Percentiles rank a stretch among this genome's conserved stretches.
These are phyloP conservation scores for Propithecus deckenii DNA, from an alignment of 2,797 vertebrate genomes.

Conservation along the genomic window DNA sequence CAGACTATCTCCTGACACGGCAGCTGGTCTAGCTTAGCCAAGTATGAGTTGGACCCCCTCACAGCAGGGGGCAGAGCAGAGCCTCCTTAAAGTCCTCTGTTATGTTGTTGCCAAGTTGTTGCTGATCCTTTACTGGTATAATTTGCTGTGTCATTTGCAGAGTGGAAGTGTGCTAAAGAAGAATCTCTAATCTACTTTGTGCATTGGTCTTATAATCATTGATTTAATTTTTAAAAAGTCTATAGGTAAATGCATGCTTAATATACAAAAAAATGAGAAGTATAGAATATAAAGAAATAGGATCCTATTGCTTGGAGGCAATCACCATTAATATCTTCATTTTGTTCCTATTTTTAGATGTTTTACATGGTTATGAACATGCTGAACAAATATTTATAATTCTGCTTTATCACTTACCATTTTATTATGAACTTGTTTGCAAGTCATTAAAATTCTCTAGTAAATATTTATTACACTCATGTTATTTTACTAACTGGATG, in stretches of 20 bases:
- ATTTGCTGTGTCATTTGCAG: not conserved
- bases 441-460: conserved; percentile 15
- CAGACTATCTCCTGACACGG: not conserved
- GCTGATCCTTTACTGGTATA: not conserved
- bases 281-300: not conserved
- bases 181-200: not conserved
- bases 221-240: not conserved
- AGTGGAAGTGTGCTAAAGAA: not conserved
- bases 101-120: too few species aligned
- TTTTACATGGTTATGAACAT: not conserved
- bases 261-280: not conserved
- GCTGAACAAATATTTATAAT: not conserved
- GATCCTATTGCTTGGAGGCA: not conserved
- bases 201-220: not conserved
- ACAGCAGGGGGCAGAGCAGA: not conserved
- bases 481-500: conserved; percentile 2
- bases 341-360: not conserved
- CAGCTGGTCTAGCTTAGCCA: not conserved
- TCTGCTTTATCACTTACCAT: not conserved
- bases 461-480: conserved; percentile 15
- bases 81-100: not conserved
- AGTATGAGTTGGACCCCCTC: not conserved
- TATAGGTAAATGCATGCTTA: not conserved
- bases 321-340: not conserved
- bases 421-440: not conserved